Evolutionary conservation across 2,888 invertebrate species (phyloP).

Genomic region (Cheilosia variabilis): DNA sequence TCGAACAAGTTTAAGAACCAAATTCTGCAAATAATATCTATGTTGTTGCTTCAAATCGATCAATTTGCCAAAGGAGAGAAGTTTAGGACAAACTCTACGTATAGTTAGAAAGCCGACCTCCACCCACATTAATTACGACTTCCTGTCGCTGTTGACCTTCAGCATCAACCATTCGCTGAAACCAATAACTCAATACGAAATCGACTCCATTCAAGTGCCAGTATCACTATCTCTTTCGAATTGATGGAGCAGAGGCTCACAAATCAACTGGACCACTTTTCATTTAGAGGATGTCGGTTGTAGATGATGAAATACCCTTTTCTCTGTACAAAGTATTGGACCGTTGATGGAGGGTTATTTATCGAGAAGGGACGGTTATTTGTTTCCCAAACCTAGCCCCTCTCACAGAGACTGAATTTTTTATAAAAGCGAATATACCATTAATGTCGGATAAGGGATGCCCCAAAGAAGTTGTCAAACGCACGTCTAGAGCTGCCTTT

Average conservation of each 20-base stretch:
- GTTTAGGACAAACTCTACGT: too few species aligned
- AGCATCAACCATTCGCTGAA: neutral
- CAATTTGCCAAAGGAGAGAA: too few species aligned
- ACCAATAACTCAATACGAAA: neutral
- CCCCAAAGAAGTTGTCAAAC: neutral
- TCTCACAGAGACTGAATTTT: neutral
- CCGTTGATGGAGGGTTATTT: neutral
- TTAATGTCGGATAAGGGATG: too few species aligned
- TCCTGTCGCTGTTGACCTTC: neutral
- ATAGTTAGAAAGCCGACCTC: too few species aligned
- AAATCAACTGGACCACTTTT: neutral
- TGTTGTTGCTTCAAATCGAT: too few species aligned
- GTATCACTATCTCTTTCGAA: constrained; percentile 3
- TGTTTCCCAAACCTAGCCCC: neutral
- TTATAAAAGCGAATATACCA: neutral
- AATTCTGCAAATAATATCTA: too few species aligned
- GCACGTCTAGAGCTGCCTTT: constrained; percentile 1
- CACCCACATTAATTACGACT: neutral
- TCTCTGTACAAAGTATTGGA: neutral
- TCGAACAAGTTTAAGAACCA: too few species aligned
- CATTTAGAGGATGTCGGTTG: neutral
- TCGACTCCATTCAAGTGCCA: constrained; percentile 1
- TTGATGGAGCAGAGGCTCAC: neutral
- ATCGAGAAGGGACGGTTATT: neutral
- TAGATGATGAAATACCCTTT: constrained; percentile 1